Conservation (phyloP, 2,888 invertebrate species). For the Nebria salina region DNA sequence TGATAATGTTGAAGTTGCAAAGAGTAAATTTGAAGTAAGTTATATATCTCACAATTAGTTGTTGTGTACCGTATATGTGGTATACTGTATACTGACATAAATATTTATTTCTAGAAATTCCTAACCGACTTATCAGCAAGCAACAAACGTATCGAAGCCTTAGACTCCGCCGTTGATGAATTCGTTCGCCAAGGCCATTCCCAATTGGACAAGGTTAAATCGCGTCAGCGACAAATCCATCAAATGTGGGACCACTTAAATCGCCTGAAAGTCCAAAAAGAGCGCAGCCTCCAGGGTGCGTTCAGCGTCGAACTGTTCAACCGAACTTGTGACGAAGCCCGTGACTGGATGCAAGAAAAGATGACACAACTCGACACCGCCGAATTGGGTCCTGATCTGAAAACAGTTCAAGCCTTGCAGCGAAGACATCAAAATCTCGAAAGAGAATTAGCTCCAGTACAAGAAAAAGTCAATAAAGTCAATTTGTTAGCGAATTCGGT, state of each 20-base stretch:
- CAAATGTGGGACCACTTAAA: conserved; percentile 90
- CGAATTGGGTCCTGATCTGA: conserved; percentile 83
- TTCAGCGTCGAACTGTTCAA: conserved; percentile 92
- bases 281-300: conserved; percentile 85
- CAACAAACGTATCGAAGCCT: conserved; percentile 87
- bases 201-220: conserved; percentile 81
- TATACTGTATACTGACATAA: too few relatives aligned
- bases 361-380: conserved; percentile 86
- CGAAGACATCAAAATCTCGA: conserved; percentile 92
- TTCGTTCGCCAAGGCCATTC: conserved; percentile 87
- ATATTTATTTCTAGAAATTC: conserved; percentile 74
- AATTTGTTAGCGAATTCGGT: conserved; percentile 90
- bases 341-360: conserved; percentile 98
- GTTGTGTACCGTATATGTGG: not conserved
- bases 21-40: conserved; percentile 88
- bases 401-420: conserved; percentile 91
- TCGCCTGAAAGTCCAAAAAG: conserved; percentile 86
- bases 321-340: conserved; percentile 94
- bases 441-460: conserved; percentile 91
- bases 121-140: conserved; percentile 95
- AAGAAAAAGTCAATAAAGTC: conserved; percentile 92
- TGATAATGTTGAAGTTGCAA: conserved; percentile 91
- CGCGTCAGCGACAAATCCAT: conserved; percentile 83
- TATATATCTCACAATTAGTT: too few relatives aligned
- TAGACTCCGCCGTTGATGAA: conserved; percentile 87